Evolutionary conservation across 1,140 invertebrate species (phyloP), one percentile per base, ranked within the genome.

Genomic region (Zelostemma sp.): DNA sequence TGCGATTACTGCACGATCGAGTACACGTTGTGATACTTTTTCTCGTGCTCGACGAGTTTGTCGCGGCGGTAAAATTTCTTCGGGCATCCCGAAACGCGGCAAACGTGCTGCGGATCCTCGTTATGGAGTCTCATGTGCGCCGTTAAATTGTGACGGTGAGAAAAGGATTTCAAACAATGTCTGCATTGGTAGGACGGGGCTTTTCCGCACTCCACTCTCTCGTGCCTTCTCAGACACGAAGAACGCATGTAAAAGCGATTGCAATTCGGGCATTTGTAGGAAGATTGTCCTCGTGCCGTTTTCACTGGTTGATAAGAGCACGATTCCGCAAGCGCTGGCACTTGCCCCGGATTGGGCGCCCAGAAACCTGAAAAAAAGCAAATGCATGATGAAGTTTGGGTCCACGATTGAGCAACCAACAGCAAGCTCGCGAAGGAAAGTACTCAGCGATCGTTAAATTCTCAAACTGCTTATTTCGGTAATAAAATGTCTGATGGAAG

Each of bases 211-310:
- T 86, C 84, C 11, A 86, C 80, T 19, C 86, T 79, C 56, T 89
- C 74, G 69, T 89, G 88, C 4, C 88, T 85, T 69, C 82, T 89
- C 49, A 89, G 53, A 14, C 87, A 88, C 62, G 87, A 87, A 28
- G 84, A 80, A 43, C 87, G 76, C 76, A 85, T 86, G 78, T 89
- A 90, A 43, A 81, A 82, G 70, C 89, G 88, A 56, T 79, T 80
- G 74, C 88, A 89, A 40, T 86, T 88, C 6, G 86, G 84, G 74
- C 89, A 90, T 54, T 82, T 75, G 80, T 78, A 80, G 12, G 68
- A 72, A 38, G 75, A 71, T 47, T 76, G 74, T 46, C 74, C 77
- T 3, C 74, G 73, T 0, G 74, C 59, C 1, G 72, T 75, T 33
- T 63, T 57, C 14, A 74, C 69, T 1, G 73, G 73, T 33, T 77